Evolutionary conservation across 2,888 invertebrate species (phyloP).

Genomic region (Lepidocyrtinus sp.): DNA sequence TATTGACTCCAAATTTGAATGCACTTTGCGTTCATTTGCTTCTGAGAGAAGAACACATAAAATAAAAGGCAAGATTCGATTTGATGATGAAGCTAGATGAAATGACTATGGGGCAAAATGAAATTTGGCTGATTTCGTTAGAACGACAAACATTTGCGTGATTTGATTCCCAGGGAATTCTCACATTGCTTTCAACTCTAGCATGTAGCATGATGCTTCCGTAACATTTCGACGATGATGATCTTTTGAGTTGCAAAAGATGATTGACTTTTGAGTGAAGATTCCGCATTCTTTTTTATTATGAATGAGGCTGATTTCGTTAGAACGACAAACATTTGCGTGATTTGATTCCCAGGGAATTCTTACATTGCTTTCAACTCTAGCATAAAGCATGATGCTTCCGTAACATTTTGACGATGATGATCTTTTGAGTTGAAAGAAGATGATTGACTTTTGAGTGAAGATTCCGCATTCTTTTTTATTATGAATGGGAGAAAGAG

Average conservation of each 20-base stretch:
- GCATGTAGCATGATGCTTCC: background rate
- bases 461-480: background rate
- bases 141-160: slow-evolving; percentile 42
- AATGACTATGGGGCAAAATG: slow-evolving; percentile 25
- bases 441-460: background rate
- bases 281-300: background rate
- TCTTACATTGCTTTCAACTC: background rate
- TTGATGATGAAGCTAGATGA: background rate
- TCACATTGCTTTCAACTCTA: background rate
- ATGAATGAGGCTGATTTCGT: slow-evolving; percentile 37
- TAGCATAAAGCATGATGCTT: background rate
- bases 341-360: slow-evolving; percentile 48
- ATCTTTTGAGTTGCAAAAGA: background rate
- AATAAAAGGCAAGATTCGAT: background rate
- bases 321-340: slow-evolving; percentile 45
- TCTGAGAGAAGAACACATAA: background rate
- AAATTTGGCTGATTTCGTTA: slow-evolving; percentile 42
- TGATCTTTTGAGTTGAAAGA: background rate
- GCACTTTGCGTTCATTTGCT: background rate
- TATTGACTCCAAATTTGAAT: background rate
- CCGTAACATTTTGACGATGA: background rate
- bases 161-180: slow-evolving; percentile 49
- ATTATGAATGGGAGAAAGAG: background rate
- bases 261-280: background rate
- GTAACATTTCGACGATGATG: background rate